Conservation (phyloP, 2,113 vertebrate species). For the Labeo catla region DNA sequence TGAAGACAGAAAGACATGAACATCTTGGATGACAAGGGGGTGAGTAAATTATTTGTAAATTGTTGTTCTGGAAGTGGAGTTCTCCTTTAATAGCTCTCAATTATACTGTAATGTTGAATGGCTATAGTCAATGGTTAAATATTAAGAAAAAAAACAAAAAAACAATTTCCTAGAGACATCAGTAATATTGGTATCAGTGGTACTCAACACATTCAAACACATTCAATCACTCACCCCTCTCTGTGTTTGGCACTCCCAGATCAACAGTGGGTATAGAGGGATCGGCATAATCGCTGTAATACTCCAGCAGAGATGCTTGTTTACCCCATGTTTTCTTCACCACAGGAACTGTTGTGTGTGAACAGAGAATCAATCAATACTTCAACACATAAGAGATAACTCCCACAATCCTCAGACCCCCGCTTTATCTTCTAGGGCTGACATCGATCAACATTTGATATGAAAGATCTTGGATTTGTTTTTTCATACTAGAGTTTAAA, state of each 20-base stretch:
- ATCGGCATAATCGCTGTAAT: slow-evolving; percentile 93
- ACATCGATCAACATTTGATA: not conserved
- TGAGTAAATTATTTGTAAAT: too few relatives aligned
- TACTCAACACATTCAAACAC: too few relatives aligned
- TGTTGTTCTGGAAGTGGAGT: too few relatives aligned
- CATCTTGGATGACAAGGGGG: too few relatives aligned
- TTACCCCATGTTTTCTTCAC: slow-evolving; percentile 95
- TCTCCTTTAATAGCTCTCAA: too few relatives aligned
- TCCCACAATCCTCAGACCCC: not conserved
- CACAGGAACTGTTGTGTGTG: slow-evolving; percentile 83
- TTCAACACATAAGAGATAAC: slow-evolving; percentile 42
- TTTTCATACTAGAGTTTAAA: not conserved
- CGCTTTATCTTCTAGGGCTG: not conserved
- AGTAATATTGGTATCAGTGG: too few relatives aligned
- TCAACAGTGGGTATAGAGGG: slow-evolving; percentile 87
- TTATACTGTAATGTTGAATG: too few relatives aligned
- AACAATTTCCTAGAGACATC: too few relatives aligned
- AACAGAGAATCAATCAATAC: slow-evolving; percentile 48
- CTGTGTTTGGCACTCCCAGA: slow-evolving; percentile 92
- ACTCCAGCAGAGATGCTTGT: slow-evolving; percentile 86
- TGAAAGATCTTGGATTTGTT: not conserved
- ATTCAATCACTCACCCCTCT: slow-evolving; percentile 82
- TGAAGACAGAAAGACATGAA: too few relatives aligned
- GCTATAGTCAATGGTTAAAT: too few relatives aligned
- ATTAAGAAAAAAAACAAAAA: too few relatives aligned